Evolutionary conservation across 1,140 invertebrate genomes (phyloP), one percentile per base, ranked within the genome.

Genomic region (Ceratitis capitata): DNA sequence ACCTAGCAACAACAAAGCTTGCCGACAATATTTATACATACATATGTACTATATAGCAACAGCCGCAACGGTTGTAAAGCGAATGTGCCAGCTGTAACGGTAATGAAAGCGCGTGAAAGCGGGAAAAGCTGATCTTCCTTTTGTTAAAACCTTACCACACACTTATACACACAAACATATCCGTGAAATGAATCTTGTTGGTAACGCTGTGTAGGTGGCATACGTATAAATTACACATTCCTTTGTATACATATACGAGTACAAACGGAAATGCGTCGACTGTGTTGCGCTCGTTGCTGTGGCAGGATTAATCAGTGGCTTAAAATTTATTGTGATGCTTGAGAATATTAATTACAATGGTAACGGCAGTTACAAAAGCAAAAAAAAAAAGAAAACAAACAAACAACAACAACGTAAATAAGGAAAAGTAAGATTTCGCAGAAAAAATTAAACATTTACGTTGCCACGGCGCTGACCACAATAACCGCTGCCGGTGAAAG

Each of bases 321-420:
- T 85, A 47, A 85, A 85, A 85, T 85, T 85, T 85, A 85, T 85
- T 85, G 84, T 42, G 84, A 58, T 85, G 84, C 61, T 85, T 85
- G 84, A 45, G 84, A 74, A 85, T 85, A 85, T 85, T 85, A 85
- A 85, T 85, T 85, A 61, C 58, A 85, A 83, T 51, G 82, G 82
- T 16, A 45, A 45, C 69, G 19, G 39, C 69, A 78, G 39, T 78
- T 45, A 45, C 69, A 78, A 78, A 42, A 69, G 6, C 29, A 39
- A 29, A 16, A 69, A 78, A n/a, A n/a, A n/a, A n/a, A n/a, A n/a
- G n/a, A n/a, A n/a, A n/a, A n/a, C n/a, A n/a, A n/a, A n/a, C n/a
- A n/a, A n/a, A n/a, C n/a, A n/a, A n/a, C n/a, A n/a, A n/a, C n/a
- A 45, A 74, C 42, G n/a, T 1, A 45, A 45, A 39, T 16, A 39